phyloP scores from a whole-genome alignment of 2,797 vertebrate species.

The Acanthurus tractus region DNA sequence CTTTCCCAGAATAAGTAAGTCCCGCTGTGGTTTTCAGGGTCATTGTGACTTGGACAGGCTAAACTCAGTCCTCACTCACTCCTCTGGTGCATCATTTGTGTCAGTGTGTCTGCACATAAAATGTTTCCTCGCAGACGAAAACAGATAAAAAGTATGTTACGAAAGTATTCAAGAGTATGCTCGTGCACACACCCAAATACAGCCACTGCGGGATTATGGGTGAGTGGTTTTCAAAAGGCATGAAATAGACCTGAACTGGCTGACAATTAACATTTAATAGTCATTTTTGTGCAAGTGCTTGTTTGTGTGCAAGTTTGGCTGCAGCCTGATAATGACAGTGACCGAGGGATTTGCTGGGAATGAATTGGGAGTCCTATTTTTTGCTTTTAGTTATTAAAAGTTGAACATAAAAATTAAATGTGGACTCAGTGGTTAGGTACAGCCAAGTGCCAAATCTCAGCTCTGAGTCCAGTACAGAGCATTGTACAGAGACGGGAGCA shows the following conservation, averaged over 20 bases:
- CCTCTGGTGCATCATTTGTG: constrained; percentile 42
- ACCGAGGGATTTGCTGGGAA: neutral
- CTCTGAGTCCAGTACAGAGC: no score
- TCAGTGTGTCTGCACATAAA: constrained; percentile 22
- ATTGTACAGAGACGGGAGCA: no score
- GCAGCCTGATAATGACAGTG: neutral
- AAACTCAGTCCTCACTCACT: constrained; percentile 27
- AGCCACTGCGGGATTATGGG: neutral
- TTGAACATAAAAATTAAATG: neutral
- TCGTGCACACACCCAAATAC: constrained; percentile 15
- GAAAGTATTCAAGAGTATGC: constrained; percentile 4
- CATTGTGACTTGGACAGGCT: constrained; percentile 60
- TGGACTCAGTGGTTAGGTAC: no score
- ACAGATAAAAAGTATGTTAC: constrained; percentile 4
- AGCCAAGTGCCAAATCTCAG: no score
- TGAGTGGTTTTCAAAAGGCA: neutral
- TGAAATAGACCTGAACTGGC: neutral
- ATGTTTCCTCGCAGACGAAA: constrained; percentile 8
- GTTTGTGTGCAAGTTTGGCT: neutral
- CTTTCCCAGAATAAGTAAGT: constrained; percentile 74
- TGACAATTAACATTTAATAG: neutral
- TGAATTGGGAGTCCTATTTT: neutral
- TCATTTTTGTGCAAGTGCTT: neutral
- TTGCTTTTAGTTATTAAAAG: neutral
- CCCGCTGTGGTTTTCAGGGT: constrained; percentile 66